Evolutionary conservation across 1,140 invertebrate genomes (phyloP), one percentile per base, ranked within the genome.

Genomic region (Arion vulgaris): DNA sequence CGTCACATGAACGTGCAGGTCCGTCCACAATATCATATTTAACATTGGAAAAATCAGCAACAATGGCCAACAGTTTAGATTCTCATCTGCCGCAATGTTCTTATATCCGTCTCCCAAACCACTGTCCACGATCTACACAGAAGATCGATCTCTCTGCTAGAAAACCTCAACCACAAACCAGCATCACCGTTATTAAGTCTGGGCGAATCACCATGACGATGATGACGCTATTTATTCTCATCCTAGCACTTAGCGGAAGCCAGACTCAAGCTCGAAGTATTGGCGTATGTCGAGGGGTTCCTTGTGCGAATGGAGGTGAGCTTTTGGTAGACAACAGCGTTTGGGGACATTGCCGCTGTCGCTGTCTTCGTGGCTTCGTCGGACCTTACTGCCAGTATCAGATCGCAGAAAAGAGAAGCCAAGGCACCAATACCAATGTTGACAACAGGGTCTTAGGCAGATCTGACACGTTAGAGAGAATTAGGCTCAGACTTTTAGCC

Each of bases 331-430:
- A 39, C 32, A 81, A 81, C 71, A 53, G 45, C 19, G 49, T 74
- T 9, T 81, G 71, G 69, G 71, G 80, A 15, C 28, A 81, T 49
- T 81, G 80, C 28, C 7, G 80, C 26, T 81, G 80, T 38, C 41
- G 69, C 1, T 81, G 80, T 62, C 80, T 9, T 15, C 0, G 23
- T 1, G 71, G 80, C 13, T 81, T 81, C 39, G 80, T 74, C 36
- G 80, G 80, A 9, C 80, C 80, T 0, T 81, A 73, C 71, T 81
- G 80, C 49, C 80, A 81, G 71, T 74, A 73, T 51, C 28, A 74
- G 28, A 11, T 36, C 7, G 80, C 71, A 1, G 34, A 28, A 19
- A 81, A 81, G 38, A 51, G 80, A 62, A 81, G 80, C 80, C 4
- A 7, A n/a, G 78, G 34, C 11, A 49, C 15, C 1, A 66, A 9